Evolutionary conservation across 2,888 invertebrate genomes (phyloP).

Genomic region (Sarcophaga variegata): DNA sequence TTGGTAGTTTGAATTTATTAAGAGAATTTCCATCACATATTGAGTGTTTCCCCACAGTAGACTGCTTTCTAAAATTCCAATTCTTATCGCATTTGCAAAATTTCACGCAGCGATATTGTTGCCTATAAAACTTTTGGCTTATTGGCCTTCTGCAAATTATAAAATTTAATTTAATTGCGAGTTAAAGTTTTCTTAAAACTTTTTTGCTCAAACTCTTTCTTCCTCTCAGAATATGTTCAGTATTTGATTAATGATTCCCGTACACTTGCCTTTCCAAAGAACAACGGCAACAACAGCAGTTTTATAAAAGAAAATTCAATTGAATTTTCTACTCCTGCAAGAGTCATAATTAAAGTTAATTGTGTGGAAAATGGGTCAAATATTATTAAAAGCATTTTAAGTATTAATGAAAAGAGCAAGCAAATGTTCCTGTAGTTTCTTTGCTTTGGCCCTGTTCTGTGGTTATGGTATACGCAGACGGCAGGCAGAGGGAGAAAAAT

Average conservation of each 20-base stretch:
- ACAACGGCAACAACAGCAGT: not conserved
- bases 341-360: slow-evolving; percentile 57
- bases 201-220: not conserved
- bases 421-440: not conserved
- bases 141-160: not conserved
- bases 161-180: not conserved
- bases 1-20: too few species aligned
- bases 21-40: too few species aligned
- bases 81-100: too few species aligned
- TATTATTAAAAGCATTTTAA: slow-evolving; percentile 40
- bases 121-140: not conserved
- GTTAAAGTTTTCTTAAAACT: not conserved
- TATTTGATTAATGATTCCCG: slow-evolving; percentile 28
- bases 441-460: not conserved
- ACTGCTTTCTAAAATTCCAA: too few species aligned
- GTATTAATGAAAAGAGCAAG: slow-evolving; percentile 43
- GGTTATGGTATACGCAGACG: not conserved
- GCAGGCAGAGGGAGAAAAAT: not conserved
- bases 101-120: too few species aligned
- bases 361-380: slow-evolving; percentile 64
- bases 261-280: slow-evolving; percentile 27
- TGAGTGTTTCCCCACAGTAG: too few species aligned
- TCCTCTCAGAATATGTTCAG: not conserved
- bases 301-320: slow-evolving; percentile 35
- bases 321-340: slow-evolving; percentile 22